These are phyloP conservation scores for Adrianichthys oophorus DNA, from an alignment of 2,797 vertebrate genomes.

Conservation along the genomic window DNA sequence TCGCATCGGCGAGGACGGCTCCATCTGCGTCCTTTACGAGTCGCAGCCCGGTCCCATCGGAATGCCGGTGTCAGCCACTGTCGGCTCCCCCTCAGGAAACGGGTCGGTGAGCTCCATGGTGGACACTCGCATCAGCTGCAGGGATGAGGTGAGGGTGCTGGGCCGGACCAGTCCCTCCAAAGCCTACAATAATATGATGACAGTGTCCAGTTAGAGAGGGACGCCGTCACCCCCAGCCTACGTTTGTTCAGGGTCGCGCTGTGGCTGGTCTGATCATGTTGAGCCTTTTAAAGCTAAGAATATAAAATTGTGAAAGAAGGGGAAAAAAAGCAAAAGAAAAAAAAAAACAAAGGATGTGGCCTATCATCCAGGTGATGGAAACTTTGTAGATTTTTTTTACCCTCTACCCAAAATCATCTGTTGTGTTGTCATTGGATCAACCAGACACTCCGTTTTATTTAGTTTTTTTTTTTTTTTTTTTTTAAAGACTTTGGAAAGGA, in stretches of 20 bases:
- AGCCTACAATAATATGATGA: constrained; percentile 98
- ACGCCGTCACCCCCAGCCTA: constrained; percentile 38
- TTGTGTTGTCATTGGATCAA: constrained; percentile 83
- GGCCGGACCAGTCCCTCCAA: constrained; percentile 95
- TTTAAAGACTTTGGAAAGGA: constrained; percentile 80
- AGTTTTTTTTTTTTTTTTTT: constrained; percentile 60
- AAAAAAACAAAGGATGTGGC: constrained; percentile 84
- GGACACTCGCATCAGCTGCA: constrained; percentile 98
- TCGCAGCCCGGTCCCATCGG: constrained; percentile 78
- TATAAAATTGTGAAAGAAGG: constrained; percentile 72
- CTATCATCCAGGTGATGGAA: constrained; percentile 88
- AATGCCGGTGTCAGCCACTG: constrained; percentile 33
- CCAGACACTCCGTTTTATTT: constrained; percentile 67
- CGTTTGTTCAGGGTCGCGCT: constrained; percentile 66
- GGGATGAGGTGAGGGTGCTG: constrained; percentile 94
- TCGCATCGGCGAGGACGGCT: constrained; percentile 94
- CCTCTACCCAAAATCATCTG: constrained; percentile 73
- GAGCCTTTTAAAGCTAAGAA: constrained; percentile 76
- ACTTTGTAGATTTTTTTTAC: constrained; percentile 75
- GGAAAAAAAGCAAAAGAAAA: constrained; percentile 44
- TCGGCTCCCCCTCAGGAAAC: constrained; percentile 63
- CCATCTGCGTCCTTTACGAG: constrained; percentile 96
- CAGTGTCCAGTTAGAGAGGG: constrained; percentile 91
- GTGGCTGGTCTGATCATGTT: constrained; percentile 57
- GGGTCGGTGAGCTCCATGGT: constrained; percentile 82